Base-by-base conservation (phyloP, 2,888 invertebrate genomes). In the Scaptomyza caliginosa region DNA sequence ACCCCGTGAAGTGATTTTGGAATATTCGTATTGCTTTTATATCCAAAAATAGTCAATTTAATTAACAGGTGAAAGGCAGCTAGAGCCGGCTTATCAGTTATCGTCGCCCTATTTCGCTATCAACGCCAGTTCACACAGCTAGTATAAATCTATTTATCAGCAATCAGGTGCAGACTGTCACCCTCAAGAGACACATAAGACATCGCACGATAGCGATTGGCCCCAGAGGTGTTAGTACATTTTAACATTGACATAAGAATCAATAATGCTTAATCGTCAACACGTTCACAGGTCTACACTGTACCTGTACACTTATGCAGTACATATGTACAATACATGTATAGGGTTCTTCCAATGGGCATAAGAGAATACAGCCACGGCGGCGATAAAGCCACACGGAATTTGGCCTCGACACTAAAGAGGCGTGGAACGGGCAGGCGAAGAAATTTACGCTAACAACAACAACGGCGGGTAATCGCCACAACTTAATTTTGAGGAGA, bases 161-260 rank as follows among this genome's bases (percentile, higher is more conserved):
- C 24, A 4, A 13, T 4, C 16, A 36, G 17, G 8, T 16, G 8
- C 10, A 10, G 17, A 13, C 40, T n/a, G 13, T 13, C 7, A 21
- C 40, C 16, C 34, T 36, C 34, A 16, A 36, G 19, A 21, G 38
- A 11, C 38, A 6, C 11, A 38, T 32, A 13, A 21, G 36, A 10
- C n/a, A n/a, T n/a, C n/a, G 17, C 16, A 17, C 36, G 36, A 19
- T n/a, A n/a, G n/a, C 24, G 4, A 21, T 11, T 19, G 13, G 46
- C n/a, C 30, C 2, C 24, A 21, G 19, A 34, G 17, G 46, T 66
- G 58, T 32, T 42, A 43, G 57, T 30, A 66, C 26, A 19, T 51
- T 57, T 26, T 55, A 55, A 52, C 64, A 78, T 74, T 75, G 68
- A 34, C 67, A 49, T 21, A 57, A 77, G 64, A 77, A 84, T 84